Evolutionary conservation across 2,797 vertebrate species (phyloP).

Genomic region (Acanthornis magna): DNA sequence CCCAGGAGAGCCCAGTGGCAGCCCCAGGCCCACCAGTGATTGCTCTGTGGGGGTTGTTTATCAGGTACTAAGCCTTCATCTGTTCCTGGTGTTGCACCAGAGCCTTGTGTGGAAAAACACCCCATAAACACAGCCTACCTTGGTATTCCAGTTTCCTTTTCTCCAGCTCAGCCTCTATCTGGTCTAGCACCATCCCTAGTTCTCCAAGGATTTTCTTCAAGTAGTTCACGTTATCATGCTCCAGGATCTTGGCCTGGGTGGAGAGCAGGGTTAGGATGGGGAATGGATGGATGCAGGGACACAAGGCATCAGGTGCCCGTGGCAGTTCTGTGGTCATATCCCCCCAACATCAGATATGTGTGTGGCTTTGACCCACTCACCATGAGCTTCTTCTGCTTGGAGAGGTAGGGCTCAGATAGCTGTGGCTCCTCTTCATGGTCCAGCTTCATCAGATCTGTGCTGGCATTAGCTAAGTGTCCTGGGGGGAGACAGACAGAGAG

Average conservation of each 20-base stretch:
- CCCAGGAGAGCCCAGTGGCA: background rate
- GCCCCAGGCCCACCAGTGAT: fast-evolving
- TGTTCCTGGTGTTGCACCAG: background rate
- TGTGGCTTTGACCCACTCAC: constrained; percentile 71
- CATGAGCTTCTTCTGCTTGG: constrained; percentile 99
- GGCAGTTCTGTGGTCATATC: background rate
- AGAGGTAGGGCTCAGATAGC: constrained; percentile 95
- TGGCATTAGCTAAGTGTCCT: constrained; percentile 95
- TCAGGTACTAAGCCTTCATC: background rate
- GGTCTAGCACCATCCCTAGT: constrained; percentile 95
- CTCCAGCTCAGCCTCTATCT: constrained; percentile 96
- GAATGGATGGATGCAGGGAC: background rate
- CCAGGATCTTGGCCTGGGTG: constrained; percentile 92
- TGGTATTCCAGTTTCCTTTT: constrained; percentile 96
- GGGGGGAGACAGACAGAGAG: background rate
- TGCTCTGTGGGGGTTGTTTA: background rate
- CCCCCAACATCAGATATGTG: background rate
- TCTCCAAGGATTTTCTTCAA: constrained; percentile 97
- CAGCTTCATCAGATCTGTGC: constrained; percentile 93
- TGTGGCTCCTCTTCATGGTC: constrained; percentile 95
- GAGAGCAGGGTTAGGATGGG: background rate
- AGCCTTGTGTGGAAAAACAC: fast-evolving
- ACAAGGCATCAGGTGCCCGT: fast-evolving
- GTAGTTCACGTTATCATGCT: constrained; percentile 96
- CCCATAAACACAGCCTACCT: constrained; percentile 74